Base-by-base conservation (phyloP, 2,797 vertebrate species). In the Epinephelus coioides region DNA sequence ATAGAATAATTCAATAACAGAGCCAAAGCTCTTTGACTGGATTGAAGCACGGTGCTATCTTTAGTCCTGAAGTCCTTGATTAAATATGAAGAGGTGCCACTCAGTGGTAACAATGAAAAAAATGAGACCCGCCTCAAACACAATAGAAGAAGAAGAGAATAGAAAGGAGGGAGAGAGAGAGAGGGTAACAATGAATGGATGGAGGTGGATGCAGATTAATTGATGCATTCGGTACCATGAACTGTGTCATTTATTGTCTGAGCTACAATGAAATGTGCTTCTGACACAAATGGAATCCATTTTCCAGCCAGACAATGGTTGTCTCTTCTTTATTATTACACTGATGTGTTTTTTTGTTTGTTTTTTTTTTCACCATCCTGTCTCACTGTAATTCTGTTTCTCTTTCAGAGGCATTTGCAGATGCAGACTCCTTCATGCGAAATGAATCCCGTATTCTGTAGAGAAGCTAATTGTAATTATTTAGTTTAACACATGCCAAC, bases 11-110 rank as follows among this genome's bases (percentile, higher is more conserved):
- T 82, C 47, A 83, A 76, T 74, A 72, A 82, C 54, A 53, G 61
- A 64, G 62, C 69, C 10, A 1, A 1, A 15, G 64, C 74, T 81
- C 59, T 74, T 27, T 69, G 80, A 43, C 66, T 49, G 56, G 49
- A 43, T 30, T 63, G 67, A 76, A 71, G 54, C 47, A 2, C 54
- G 6, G n/a, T 12, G 30, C 81, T 71, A 64, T 88, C 72, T 88
- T 86, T 69, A 73, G 74, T 68, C 51, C 74, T 57, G 59, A 46
- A 85, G 76, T 51, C 69, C 49, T 65, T 83, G 76, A 85, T 86
- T 88, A 86, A 89, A 88, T 78, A 75, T 25, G 50, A 54, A 85
- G 76, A 85, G 73, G 84, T 87, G 86, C 79, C 83, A 77, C 74
- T 87, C 86, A 63, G 66, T 2, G 50, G 49, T 14, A 46, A 74